These are phyloP conservation scores for Danio aesculapii DNA, from an alignment of 2,797 vertebrate genomes.

Conservation along the genomic window DNA sequence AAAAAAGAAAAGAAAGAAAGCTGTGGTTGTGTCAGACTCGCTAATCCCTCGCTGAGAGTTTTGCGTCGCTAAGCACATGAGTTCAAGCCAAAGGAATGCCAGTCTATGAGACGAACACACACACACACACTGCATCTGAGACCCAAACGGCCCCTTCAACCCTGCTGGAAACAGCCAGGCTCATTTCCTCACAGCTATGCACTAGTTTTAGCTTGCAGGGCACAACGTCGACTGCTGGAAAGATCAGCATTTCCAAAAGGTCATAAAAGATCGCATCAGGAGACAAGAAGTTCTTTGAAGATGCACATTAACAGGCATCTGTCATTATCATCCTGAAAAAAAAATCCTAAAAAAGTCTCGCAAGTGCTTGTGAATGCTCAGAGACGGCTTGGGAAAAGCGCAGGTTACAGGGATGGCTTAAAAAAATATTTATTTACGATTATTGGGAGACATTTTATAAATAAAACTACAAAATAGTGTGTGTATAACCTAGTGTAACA, in stretches of 20 bases:
- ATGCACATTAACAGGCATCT: constrained; percentile 3
- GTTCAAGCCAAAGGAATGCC: constrained; percentile 73
- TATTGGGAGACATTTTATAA: too few relatives aligned
- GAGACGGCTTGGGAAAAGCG: neutral
- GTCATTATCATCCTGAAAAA: neutral
- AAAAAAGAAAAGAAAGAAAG: constrained; percentile 22
- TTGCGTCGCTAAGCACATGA: constrained; percentile 68
- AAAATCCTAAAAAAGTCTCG: neutral
- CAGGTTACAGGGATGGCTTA: neutral
- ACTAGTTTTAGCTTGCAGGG: constrained; percentile 25
- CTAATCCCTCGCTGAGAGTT: constrained; percentile 61
- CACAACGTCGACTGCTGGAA: constrained; percentile 1
- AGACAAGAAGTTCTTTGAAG: constrained; percentile 19
- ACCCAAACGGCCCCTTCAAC: neutral
- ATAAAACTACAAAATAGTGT: too few relatives aligned
- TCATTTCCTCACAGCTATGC: constrained; percentile 23
- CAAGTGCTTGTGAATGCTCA: neutral
- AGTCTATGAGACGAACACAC: constrained; percentile 67
- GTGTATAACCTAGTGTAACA: too few relatives aligned
- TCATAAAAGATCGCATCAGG: constrained; percentile 11
- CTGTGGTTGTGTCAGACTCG: constrained; percentile 28
- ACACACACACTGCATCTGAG: constrained; percentile 35
- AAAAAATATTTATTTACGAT: neutral
- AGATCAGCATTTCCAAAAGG: constrained; percentile 29
- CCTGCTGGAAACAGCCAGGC: neutral